Evolutionary conservation across 2,797 vertebrate genomes (phyloP).

Genomic region (Cynopterus sphinx): DNA sequence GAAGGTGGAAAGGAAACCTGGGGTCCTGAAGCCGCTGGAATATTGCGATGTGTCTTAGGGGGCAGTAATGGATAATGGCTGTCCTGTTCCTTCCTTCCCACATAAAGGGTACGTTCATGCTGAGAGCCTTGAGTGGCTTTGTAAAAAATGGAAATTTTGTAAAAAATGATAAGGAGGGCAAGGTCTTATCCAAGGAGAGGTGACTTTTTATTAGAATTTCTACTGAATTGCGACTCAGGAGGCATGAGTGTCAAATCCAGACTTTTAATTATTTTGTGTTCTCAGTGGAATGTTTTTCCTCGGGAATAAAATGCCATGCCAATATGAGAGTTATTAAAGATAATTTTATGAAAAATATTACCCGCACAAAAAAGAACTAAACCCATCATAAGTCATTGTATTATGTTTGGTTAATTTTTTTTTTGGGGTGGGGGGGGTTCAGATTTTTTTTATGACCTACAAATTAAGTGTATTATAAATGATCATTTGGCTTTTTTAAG

Average conservation of each 20-base stretch:
- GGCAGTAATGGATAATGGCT: not conserved
- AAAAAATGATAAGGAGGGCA: not conserved
- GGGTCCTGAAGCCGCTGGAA: not conserved
- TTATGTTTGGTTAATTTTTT: conserved; percentile 20
- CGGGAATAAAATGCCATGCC: conserved; percentile 1
- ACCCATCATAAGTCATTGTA: not conserved
- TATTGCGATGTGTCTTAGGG: not conserved
- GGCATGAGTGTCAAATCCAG: not conserved
- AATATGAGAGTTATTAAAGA: conserved; percentile 30
- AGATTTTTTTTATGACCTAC: not conserved
- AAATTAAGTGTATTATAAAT: not conserved
- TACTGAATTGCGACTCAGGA: not conserved
- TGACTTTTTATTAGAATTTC: conserved; percentile 13
- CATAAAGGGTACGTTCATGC: not conserved
- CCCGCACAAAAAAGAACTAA: not conserved
- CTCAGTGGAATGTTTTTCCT: not conserved
- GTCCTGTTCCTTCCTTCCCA: not conserved
- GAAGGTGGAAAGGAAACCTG: not conserved
- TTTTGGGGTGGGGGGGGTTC: not conserved
- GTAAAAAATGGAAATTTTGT: not conserved
- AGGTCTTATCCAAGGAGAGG: not conserved
- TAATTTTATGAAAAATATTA: conserved; percentile 3
- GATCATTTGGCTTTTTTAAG: not conserved
- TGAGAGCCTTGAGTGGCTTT: not conserved
- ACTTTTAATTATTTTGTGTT: conserved; percentile 42